These are phyloP conservation scores for Labeo rohita DNA, from an alignment of 2,113 vertebrate genomes.

Conservation along the genomic window DNA sequence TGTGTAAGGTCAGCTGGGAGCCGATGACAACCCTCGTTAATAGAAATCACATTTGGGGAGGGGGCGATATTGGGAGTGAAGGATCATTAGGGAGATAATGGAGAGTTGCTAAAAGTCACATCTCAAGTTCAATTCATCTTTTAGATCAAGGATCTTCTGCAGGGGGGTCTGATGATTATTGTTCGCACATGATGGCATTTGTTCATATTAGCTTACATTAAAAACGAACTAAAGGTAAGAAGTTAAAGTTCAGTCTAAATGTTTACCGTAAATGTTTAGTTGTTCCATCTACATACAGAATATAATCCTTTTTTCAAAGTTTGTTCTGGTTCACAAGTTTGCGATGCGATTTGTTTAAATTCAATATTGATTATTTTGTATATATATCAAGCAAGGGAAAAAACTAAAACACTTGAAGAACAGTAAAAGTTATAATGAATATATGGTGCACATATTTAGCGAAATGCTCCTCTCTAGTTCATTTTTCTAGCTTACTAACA, in stretches of 20 bases:
- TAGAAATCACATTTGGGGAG: slow-evolving; percentile 49
- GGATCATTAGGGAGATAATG: slow-evolving; percentile 5
- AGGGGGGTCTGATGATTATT: background rate
- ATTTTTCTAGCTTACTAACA: no score
- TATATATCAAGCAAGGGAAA: no score
- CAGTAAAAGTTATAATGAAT: no score
- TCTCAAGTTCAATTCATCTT: background rate
- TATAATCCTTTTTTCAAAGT: no score
- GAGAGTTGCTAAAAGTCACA: background rate
- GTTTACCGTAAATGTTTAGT: background rate
- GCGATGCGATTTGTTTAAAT: no score
- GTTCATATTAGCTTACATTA: background rate
- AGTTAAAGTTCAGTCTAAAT: no score
- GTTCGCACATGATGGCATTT: background rate
- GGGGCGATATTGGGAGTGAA: slow-evolving; percentile 1
- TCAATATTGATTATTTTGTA: no score
- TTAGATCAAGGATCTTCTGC: background rate
- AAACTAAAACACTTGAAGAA: no score
- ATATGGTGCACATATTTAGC: no score
- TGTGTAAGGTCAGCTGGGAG: slow-evolving; percentile 39
- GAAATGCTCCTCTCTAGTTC: no score
- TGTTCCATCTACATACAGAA: background rate
- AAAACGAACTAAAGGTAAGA: background rate
- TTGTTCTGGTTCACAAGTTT: no score
- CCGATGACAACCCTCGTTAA: slow-evolving; percentile 53